Conservation (phyloP, 2,888 invertebrate species). For the Eudasyphora cyanicolor region DNA sequence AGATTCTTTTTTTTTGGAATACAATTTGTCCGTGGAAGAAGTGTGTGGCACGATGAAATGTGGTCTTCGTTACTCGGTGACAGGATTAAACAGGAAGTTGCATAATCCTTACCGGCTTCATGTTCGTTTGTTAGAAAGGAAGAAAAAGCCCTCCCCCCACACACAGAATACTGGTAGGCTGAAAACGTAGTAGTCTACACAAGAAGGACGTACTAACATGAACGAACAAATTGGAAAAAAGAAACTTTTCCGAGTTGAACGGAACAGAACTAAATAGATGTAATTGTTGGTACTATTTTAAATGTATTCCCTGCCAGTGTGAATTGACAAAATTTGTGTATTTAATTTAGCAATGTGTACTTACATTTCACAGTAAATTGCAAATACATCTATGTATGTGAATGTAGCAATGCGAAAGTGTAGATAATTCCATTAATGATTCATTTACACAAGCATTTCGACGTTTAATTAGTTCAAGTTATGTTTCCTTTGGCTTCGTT, state of each 20-base stretch:
- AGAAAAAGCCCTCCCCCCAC: background rate
- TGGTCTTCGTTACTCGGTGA: conserved; percentile 68
- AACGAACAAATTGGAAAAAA: background rate
- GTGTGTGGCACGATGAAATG: conserved; percentile 50
- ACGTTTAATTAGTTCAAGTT: conserved; percentile 17
- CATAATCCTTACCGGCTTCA: conserved; percentile 73
- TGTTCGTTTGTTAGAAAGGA: background rate
- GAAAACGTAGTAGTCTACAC: too few species aligned
- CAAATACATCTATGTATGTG: background rate
- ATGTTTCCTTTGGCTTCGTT: background rate
- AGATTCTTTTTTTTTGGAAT: conserved; percentile 11
- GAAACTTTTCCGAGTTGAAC: conserved; percentile 1
- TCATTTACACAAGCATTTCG: background rate
- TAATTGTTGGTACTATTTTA: background rate
- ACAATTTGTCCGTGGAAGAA: background rate
- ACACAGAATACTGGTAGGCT: conserved; percentile 4
- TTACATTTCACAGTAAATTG: background rate
- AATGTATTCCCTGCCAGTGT: too few species aligned
- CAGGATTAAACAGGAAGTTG: conserved; percentile 77
- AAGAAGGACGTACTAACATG: background rate
- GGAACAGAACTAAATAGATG: background rate
- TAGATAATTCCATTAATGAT: conserved; percentile 16
- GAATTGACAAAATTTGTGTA: too few species aligned
- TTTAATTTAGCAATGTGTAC: background rate
- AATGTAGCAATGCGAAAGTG: background rate